Percentiles rank a stretch among this genome's conserved stretches.
Evolutionary conservation across 1,140 invertebrate species (phyloP).

Genomic region (Myzus persicae): DNA sequence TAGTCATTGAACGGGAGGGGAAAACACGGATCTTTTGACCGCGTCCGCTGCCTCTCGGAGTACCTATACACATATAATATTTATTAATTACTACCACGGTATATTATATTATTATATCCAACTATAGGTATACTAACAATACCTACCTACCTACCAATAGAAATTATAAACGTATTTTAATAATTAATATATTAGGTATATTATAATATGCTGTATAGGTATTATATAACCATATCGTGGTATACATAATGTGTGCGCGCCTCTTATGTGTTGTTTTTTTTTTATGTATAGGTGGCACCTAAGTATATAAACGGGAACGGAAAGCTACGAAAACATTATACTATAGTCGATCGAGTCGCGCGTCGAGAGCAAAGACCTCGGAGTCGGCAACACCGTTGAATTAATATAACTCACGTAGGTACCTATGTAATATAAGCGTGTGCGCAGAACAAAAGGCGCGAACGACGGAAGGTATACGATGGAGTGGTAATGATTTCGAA

Average conservation of each 20-base stretch:
- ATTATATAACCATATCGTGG: neutral
- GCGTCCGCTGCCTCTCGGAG: neutral
- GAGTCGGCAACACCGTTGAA: constrained; percentile 24
- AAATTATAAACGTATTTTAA: constrained; percentile 11
- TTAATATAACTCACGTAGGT: constrained; percentile 22
- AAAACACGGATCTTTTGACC: constrained; percentile 3
- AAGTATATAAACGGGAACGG: neutral
- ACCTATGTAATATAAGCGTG: neutral
- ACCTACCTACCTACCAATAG: neutral
- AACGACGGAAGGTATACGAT: neutral
- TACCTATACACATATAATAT: neutral
- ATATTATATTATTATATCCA: neutral
- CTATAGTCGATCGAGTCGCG: neutral
- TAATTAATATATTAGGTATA: constrained; percentile 27
- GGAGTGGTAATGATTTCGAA: neutral
- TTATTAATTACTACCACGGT: neutral
- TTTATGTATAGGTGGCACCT: neutral
- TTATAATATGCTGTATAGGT: neutral
- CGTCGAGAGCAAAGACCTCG: neutral
- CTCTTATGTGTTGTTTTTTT: neutral
- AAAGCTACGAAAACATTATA: neutral
- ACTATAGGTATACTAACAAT: neutral
- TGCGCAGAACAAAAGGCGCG: neutral
- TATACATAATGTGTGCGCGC: neutral
- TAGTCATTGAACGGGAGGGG: constrained; percentile 17